Percentiles rank a stretch among this genome's conserved stretches.
Evolutionary conservation across 30 jellyfish, hydroid and myxozoan species (phyloP).

Genomic region (Cassiopea xamachana): DNA sequence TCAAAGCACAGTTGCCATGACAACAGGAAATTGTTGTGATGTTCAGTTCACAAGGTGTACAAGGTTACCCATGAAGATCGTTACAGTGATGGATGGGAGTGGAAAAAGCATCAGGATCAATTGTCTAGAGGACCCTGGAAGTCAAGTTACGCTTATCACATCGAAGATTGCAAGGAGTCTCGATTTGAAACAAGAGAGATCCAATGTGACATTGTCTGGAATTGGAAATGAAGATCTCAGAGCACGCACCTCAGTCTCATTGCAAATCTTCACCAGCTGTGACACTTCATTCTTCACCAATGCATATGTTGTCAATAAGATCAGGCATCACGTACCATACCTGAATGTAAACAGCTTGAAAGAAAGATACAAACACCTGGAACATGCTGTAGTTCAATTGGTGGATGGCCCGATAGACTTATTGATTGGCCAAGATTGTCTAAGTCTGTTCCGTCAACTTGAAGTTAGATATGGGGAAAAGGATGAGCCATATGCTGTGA

Average conservation of each 20-base stretch:
- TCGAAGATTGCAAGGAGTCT: too few species aligned
- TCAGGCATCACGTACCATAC: conserved; percentile 16
- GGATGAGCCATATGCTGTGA: conserved; percentile 35
- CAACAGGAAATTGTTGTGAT: too few species aligned
- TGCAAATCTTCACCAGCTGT: conserved; percentile 34
- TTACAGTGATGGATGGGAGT: too few species aligned
- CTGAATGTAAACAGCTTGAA: conserved; percentile 11
- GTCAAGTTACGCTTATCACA: too few species aligned
- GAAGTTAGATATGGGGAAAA: conserved; percentile 21
- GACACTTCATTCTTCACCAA: conserved; percentile 1
- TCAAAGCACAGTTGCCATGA: too few species aligned
- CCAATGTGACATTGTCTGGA: too few species aligned
- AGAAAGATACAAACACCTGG: conserved; percentile 27
- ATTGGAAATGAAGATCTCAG: too few species aligned
- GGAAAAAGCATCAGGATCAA: too few species aligned
- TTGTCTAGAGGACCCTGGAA: too few species aligned
- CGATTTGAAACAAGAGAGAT: too few species aligned
- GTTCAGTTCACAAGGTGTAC: too few species aligned
- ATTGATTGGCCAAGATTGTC: conserved; percentile 42
- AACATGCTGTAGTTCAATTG: not conserved
- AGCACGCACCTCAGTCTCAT: not conserved
- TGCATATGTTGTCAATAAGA: conserved; percentile 17
- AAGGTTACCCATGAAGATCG: too few species aligned
- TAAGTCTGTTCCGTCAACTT: conserved; percentile 40
- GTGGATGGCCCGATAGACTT: conserved; percentile 34